These are phyloP conservation scores for Cyprichromis sp. DNA, from an alignment of 2,113 vertebrate genomes.

Conservation along the genomic window DNA sequence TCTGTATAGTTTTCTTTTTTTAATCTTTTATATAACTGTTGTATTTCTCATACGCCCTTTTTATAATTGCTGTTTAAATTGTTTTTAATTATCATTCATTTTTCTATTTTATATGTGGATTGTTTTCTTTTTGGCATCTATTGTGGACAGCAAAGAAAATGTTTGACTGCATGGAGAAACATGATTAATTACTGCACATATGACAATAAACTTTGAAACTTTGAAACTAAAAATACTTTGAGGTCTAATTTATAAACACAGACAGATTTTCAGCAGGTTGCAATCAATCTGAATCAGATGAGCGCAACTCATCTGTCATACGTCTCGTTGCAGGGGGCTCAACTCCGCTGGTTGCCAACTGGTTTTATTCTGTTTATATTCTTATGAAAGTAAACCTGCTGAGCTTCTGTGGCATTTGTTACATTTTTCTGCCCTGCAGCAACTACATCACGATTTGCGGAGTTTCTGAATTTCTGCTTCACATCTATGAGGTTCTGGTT, in stretches of 20 bases:
- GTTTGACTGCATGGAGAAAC: not conserved
- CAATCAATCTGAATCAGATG: not conserved
- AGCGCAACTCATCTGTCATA: not conserved
- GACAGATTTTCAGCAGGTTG: not conserved
- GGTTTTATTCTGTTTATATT: not conserved
- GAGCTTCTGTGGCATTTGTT: not conserved
- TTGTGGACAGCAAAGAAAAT: not conserved
- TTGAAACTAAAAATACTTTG: not conserved
- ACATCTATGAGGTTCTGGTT: not conserved
- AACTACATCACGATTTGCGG: accelerated
- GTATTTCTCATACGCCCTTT: not conserved
- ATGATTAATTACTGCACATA: not conserved
- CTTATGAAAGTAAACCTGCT: not conserved
- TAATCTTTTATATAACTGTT: not conserved
- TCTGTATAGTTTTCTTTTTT: not conserved
- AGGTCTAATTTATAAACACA: not conserved
- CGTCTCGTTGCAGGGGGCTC: not conserved
- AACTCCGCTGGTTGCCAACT: not conserved
- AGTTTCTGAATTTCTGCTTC: not conserved
- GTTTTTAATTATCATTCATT: not conserved
- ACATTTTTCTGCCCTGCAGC: not conserved
- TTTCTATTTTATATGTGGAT: not conserved
- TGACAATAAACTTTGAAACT: not conserved
- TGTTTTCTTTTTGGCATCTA: not conserved
- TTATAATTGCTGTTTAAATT: not conserved